phyloP scores from a whole-genome alignment of 2,888 invertebrate genomes.

The Anoplius nigerrimus region DNA sequence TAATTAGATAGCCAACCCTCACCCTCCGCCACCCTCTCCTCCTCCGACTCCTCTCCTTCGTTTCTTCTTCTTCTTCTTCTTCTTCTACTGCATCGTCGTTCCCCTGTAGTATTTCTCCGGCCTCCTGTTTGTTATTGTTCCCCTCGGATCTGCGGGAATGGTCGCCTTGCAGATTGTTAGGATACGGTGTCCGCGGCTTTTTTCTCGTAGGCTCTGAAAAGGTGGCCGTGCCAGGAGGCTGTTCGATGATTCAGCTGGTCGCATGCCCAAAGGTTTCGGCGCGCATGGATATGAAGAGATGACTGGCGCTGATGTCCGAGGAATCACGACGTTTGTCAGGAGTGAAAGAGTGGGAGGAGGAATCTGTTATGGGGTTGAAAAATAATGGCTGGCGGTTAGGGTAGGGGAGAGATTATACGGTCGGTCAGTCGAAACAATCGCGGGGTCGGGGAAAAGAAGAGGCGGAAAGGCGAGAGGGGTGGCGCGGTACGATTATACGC shows the following conservation, averaged over 20 bases:
- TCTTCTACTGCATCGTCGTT: background rate
- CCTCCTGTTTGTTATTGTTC: conserved; percentile 39
- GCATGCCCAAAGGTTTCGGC: too few species aligned
- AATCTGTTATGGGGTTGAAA: background rate
- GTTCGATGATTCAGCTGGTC: too few species aligned
- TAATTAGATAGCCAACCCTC: conserved; percentile 66
- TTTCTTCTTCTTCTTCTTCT: background rate
- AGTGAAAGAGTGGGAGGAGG: too few species aligned
- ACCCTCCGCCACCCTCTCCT: conserved; percentile 15
- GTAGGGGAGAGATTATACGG: background rate
- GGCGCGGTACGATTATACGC: conserved; percentile 35
- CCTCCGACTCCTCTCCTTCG: background rate
- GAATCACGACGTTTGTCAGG: too few species aligned
- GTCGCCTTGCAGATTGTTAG: too few species aligned
- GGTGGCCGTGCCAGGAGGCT: too few species aligned
- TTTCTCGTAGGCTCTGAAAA: too few species aligned
- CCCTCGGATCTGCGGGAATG: background rate
- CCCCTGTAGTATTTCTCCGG: background rate
- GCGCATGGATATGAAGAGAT: too few species aligned
- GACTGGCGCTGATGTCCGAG: too few species aligned
- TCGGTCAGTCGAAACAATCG: too few species aligned
- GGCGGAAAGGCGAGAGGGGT: background rate
- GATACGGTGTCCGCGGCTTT: too few species aligned
- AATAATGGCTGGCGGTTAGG: too few species aligned
- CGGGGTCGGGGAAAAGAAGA: background rate